Conservation (phyloP, 2,797 vertebrate species). For the Tapirus indicus region DNA sequence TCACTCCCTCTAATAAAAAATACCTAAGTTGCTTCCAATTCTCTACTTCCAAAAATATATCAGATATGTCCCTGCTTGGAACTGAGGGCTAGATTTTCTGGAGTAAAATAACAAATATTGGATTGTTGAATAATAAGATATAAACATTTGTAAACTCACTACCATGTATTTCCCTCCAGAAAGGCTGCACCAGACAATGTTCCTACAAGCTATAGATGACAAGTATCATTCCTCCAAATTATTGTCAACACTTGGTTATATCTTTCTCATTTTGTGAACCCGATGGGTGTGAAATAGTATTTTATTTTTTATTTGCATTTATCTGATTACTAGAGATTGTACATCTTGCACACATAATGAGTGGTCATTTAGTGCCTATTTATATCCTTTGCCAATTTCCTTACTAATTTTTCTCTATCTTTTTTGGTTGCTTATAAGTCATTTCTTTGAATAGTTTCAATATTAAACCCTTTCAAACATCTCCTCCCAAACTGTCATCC, state of each 20-base stretch:
- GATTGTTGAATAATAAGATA: neutral
- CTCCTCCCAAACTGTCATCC: neutral
- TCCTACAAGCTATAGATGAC: too few relatives aligned
- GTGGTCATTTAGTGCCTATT: neutral
- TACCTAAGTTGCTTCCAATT: neutral
- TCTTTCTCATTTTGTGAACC: neutral
- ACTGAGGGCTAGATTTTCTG: neutral
- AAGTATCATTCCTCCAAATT: neutral
- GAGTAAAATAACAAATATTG: neutral
- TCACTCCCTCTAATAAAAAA: neutral
- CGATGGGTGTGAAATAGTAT: neutral
- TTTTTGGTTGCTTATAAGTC: neutral
- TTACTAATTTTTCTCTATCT: neutral
- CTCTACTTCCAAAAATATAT: neutral
- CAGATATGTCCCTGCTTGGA: neutral
- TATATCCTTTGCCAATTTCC: neutral
- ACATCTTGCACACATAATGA: neutral
- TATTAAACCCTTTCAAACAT: neutral
- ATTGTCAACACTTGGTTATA: neutral
- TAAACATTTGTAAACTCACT: neutral
- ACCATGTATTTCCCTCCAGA: neutral
- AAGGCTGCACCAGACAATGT: rapidly evolving
- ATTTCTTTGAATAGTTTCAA: neutral
- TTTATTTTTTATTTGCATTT: neutral
- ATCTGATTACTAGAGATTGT: neutral